Evolutionary conservation across 2,113 vertebrate genomes (phyloP).

Genomic region (Microcebus tavaratra): DNA sequence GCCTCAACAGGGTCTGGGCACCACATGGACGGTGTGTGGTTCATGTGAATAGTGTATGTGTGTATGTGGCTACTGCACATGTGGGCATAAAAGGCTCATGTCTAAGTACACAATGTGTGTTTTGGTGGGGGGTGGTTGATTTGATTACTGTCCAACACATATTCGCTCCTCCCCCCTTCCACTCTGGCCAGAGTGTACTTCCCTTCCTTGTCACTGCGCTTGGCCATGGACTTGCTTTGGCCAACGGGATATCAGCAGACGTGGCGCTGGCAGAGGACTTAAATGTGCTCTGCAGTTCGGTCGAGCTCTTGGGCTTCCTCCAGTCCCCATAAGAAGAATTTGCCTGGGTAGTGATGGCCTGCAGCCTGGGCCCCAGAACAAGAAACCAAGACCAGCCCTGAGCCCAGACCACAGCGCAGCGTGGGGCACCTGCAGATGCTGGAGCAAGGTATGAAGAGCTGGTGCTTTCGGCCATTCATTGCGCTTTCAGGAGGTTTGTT

Average conservation of each 20-base stretch:
- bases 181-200: not conserved
- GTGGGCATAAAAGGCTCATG: no score
- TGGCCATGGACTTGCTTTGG: not conserved
- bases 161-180: not conserved
- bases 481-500: not conserved
- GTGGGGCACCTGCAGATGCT: not conserved
- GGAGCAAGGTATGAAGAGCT: not conserved
- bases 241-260: not conserved
- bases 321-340: not conserved
- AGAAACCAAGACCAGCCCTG: not conserved
- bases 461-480: accelerated
- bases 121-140: not conserved
- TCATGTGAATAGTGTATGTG: not conserved
- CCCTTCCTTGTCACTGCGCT: not conserved
- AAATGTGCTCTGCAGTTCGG: not conserved
- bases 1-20: not conserved
- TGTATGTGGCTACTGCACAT: not conserved
- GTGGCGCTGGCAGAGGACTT: not conserved
- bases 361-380: not conserved
- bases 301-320: not conserved
- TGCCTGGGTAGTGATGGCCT: not conserved
- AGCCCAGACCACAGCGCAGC: not conserved
- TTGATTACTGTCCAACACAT: not conserved
- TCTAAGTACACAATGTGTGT: no score
- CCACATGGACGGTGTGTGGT: not conserved